phyloP scores from a whole-genome alignment of 1,140 invertebrate species.

The Dinoponera quadriceps region DNA sequence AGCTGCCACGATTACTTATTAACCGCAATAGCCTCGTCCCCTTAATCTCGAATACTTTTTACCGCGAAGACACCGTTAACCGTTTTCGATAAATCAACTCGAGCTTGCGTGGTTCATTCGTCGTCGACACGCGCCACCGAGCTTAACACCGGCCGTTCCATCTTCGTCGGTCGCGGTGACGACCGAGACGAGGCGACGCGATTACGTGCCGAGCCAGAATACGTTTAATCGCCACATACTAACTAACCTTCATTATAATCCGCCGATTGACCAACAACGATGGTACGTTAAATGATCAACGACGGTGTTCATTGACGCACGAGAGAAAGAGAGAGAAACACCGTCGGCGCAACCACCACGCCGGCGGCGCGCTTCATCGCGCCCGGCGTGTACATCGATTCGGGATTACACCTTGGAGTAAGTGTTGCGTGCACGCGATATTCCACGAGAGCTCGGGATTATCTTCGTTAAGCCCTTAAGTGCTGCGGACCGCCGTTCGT shows the following conservation, averaged over 20 bases:
- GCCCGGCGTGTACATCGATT: slow-evolving; percentile 43
- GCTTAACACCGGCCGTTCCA: neutral
- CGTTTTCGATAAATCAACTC: too few species aligned
- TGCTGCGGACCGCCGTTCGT: slow-evolving; percentile 53
- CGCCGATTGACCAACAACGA: slow-evolving; percentile 65
- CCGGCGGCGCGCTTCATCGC: neutral
- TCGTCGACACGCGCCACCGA: too few species aligned
- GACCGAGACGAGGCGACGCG: neutral
- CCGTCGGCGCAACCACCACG: neutral
- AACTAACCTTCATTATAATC: slow-evolving; percentile 66
- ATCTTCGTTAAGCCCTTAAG: slow-evolving; percentile 61
- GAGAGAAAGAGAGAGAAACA: neutral
- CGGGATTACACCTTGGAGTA: slow-evolving; percentile 62
- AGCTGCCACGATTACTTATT: too few species aligned
- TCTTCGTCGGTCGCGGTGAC: slow-evolving; percentile 15
- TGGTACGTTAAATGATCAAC: slow-evolving; percentile 66
- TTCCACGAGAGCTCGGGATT: slow-evolving; percentile 55
- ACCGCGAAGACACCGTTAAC: too few species aligned
- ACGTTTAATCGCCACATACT: slow-evolving; percentile 66
- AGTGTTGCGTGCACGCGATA: slow-evolving; percentile 53
- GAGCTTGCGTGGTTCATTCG: too few species aligned
- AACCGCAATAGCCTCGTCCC: too few species aligned
- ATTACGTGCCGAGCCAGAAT: slow-evolving; percentile 25
- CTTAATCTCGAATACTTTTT: too few species aligned
- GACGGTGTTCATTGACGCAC: slow-evolving; percentile 37